phyloP scores from a whole-genome alignment of 64 coral and sea anemone genomes.

The Anthopleura sola region DNA sequence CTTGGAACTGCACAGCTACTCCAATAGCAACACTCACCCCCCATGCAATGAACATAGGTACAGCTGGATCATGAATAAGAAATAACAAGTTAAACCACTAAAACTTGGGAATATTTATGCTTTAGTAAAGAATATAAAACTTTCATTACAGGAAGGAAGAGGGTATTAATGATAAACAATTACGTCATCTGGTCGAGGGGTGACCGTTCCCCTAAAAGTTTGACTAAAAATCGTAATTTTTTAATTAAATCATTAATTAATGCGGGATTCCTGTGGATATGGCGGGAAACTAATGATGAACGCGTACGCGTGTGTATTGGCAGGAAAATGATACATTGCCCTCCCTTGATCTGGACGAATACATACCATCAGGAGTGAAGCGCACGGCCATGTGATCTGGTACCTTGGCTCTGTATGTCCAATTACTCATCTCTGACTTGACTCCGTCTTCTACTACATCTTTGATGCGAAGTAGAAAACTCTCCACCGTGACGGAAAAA shows the following conservation, averaged over 20 bases:
- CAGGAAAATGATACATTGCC: too few relatives aligned
- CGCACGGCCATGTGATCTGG: conserved; percentile 67
- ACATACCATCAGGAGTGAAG: conserved; percentile 70
- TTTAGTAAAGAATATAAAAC: not conserved
- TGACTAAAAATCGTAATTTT: too few relatives aligned
- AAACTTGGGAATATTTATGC: too few relatives aligned
- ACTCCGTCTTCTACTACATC: conserved; percentile 76
- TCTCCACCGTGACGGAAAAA: conserved; percentile 88
- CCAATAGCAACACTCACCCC: conserved; percentile 59
- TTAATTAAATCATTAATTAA: too few relatives aligned
- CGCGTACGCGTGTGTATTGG: too few relatives aligned
- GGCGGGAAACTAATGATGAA: too few relatives aligned
- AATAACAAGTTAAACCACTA: not conserved
- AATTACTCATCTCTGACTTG: conserved; percentile 77
- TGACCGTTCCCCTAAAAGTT: too few relatives aligned
- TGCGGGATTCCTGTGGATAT: too few relatives aligned
- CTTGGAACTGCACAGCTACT: conserved; percentile 63
- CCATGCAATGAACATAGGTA: conserved; percentile 84
- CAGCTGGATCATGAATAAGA: conserved; percentile 30
- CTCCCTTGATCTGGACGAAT: not conserved
- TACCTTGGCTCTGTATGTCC: conserved; percentile 71
- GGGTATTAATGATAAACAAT: too few relatives aligned
- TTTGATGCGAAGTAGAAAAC: conserved; percentile 70
- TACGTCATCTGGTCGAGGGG: too few relatives aligned
- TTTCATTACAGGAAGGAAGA: too few relatives aligned